These are phyloP conservation scores for Panthera tigris DNA, from an alignment of 2,113 vertebrate species.

Conservation along the genomic window DNA sequence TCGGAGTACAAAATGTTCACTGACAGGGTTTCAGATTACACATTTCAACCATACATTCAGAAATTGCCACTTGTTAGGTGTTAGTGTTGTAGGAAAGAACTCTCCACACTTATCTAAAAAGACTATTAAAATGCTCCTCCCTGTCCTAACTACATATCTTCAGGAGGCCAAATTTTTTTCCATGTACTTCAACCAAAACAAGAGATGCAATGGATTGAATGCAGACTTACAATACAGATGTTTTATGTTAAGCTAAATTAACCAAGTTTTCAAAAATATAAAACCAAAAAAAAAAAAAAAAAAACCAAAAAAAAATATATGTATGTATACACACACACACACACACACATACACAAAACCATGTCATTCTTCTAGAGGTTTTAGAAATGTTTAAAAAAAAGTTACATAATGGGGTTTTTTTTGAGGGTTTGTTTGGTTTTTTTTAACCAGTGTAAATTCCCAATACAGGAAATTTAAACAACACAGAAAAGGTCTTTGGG, in stretches of 20 bases:
- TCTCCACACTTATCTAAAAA: background rate
- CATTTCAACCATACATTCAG: background rate
- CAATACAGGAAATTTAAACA: background rate
- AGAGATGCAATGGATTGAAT: background rate
- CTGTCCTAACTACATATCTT: background rate
- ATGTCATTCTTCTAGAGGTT: background rate
- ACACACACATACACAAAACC: background rate
- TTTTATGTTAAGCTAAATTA: background rate
- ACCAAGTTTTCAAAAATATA: constrained; percentile 21
- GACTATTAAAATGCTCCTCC: background rate
- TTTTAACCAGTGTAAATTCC: background rate
- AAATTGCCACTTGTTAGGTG: background rate
- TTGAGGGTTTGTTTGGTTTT: background rate
- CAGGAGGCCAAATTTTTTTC: background rate
- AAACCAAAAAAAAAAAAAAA: background rate
- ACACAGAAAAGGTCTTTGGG: background rate
- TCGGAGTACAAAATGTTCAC: background rate
- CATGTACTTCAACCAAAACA: background rate
- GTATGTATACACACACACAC: too few relatives aligned
- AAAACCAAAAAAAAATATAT: too few relatives aligned
- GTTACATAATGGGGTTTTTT: background rate
- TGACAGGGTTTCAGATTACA: background rate
- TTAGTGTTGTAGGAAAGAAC: background rate
- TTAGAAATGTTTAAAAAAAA: background rate
- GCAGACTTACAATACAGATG: background rate